Conservation (phyloP, 2,797 vertebrate genomes). For the Neostethus bicornis region DNA sequence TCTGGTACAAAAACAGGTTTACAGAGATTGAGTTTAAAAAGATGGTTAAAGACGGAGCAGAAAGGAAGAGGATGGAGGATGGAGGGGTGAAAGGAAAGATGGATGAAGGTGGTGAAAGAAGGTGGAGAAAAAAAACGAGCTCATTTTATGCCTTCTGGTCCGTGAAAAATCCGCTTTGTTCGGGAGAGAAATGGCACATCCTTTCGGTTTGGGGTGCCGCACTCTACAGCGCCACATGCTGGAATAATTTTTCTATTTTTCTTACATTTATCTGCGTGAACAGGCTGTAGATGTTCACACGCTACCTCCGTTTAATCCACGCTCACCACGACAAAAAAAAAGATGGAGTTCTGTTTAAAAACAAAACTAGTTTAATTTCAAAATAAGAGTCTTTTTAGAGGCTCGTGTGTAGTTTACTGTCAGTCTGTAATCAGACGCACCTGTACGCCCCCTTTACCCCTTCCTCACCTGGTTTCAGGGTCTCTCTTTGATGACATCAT, state of each 20-base stretch:
- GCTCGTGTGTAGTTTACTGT: not conserved
- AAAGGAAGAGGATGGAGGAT: slow-evolving; percentile 21
- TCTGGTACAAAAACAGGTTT: slow-evolving; percentile 44
- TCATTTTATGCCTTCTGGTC: slow-evolving; percentile 43
- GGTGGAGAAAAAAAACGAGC: slow-evolving; percentile 62
- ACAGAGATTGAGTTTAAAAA: slow-evolving; percentile 36
- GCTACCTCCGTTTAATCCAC: no score
- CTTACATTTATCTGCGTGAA: no score
- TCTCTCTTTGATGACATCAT: slow-evolving; percentile 16
- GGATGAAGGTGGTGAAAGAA: slow-evolving; percentile 56
- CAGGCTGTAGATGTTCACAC: no score
- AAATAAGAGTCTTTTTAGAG: not conserved
- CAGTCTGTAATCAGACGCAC: not conserved
- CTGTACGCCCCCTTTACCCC: no score
- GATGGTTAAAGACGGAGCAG: slow-evolving; percentile 18
- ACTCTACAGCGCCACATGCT: no score
- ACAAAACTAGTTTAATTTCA: no score
- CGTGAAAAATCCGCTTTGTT: slow-evolving; percentile 23
- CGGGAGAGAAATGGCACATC: no score
- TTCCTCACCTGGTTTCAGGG: no score
- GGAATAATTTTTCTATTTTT: no score
- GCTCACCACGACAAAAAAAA: no score
- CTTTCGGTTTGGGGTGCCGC: no score
- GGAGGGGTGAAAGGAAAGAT: slow-evolving; percentile 28
- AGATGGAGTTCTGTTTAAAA: no score